Base-by-base conservation (phyloP, 2,797 vertebrate species). In the Myoxocephalus aenaeus region DNA sequence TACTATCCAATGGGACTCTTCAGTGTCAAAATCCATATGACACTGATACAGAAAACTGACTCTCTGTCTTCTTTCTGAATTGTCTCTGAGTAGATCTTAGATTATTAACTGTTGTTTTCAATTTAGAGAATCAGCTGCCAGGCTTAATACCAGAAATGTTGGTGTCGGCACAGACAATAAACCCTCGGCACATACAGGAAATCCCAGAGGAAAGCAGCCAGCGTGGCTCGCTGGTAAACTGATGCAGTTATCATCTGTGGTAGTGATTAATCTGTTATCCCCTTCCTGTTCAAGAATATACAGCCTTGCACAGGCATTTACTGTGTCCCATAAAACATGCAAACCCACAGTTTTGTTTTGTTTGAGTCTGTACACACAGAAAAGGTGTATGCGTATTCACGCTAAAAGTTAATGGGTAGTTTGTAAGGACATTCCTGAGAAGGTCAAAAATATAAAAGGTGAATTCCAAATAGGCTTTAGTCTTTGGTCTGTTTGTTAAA, bases 391-490 rank as follows among this genome's bases (percentile, higher is more conserved):
- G 32, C 3, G n/a, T 32, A 85, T 82, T 80, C 78, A 72, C 0
- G 6, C 12, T 25, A 54, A 90, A 82, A 54, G 85, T 88, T 86
- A 88, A 78, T 9, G 22, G 63, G 29, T 17, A 36, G 38, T 89
- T 85, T 85, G 65, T 70, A 54, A 73, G 75, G 68, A 80, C 83
- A 87, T 87, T 89, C 89, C 79, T 38, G 63, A 65, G 74, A 89
- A 87, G 80, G 86, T 87, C 82, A 86, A 56, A 83, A 74, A 77
- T 71, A 66, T 86, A 62, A 86, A 86, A 82, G 32, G 13, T 18
- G 58, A 80, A 84, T 73, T 69, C 7, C 58, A 81, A 85, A 80
- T 78, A 77, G 56, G 53, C 68, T 73, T 70, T 7, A 12, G 22
- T 5, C 13, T 66, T 80, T 15, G 58, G 29, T 79, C 10, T 80